Evolutionary conservation across 2,888 invertebrate species (phyloP).

Genomic region (Caenorhabditis sulstoni): DNA sequence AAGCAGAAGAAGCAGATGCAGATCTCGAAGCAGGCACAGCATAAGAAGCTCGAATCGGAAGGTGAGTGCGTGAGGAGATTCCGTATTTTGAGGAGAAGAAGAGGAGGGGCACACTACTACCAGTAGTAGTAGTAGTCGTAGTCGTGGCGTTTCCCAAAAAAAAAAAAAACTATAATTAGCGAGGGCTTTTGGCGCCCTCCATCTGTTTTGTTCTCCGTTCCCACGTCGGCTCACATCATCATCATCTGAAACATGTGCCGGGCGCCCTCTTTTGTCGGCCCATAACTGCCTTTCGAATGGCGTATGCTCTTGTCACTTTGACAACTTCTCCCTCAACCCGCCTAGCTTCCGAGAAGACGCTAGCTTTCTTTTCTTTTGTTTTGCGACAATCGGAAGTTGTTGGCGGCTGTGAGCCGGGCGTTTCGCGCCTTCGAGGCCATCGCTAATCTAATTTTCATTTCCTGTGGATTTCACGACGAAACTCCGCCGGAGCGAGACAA

Average conservation of each 20-base stretch:
- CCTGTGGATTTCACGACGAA: conserved; percentile 35
- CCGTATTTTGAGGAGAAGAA: background rate
- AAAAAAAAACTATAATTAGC: conserved; percentile 8
- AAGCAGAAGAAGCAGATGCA: conserved; percentile 62
- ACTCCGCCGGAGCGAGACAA: conserved; percentile 23
- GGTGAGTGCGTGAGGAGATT: conserved; percentile 26
- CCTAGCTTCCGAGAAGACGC: conserved; percentile 27
- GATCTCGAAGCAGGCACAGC: conserved; percentile 52
- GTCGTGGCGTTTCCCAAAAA: background rate
- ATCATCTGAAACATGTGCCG: conserved; percentile 51
- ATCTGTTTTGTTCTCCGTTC: conserved; percentile 5
- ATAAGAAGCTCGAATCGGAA: conserved; percentile 51
- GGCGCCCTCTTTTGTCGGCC: conserved; percentile 44
- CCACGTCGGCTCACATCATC: conserved; percentile 39
- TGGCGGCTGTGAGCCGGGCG: conserved; percentile 13
- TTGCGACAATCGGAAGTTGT: conserved; percentile 43
- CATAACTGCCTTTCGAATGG: conserved; percentile 49
- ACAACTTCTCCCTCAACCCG: conserved; percentile 33
- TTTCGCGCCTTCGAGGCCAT: conserved; percentile 29
- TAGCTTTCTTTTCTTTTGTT: conserved; percentile 12
- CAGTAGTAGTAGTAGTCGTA: conserved; percentile 7
- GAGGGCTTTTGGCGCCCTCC: conserved; percentile 5
- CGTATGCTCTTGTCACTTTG: conserved; percentile 51
- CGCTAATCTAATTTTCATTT: conserved; percentile 58
- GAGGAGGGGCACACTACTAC: background rate